A percentile compares a stretch with the other conserved stretches of the same genome.
These are phyloP conservation scores for Pteropus rufus DNA, from an alignment of 2,797 vertebrate genomes.

Conservation along the genomic window DNA sequence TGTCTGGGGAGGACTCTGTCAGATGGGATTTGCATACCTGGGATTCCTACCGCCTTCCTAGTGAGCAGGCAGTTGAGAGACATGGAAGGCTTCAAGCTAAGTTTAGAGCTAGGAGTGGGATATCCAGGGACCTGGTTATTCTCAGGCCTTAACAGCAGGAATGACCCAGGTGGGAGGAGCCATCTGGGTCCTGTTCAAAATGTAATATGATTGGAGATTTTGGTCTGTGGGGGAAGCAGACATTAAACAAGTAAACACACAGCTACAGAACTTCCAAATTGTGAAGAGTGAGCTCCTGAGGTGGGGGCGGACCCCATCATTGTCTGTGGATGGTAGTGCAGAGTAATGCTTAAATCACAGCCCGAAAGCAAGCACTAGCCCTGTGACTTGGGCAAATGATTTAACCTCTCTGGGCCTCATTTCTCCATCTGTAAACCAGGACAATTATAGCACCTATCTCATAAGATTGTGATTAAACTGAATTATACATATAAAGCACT, in stretches of 20 bases:
- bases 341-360: not conserved
- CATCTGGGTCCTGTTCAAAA: not conserved
- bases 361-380: not conserved
- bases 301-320: accelerated
- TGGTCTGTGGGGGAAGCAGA: not conserved
- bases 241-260: not conserved
- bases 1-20: not conserved
- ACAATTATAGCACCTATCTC: not conserved
- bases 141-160: not conserved
- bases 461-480: not conserved
- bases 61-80: not conserved
- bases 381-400: not conserved
- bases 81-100: not conserved
- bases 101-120: not conserved
- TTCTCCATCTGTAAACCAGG: not conserved
- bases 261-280: not conserved
- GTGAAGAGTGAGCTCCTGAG: not conserved
- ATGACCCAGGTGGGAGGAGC: not conserved
- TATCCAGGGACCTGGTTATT: not conserved
- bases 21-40: not conserved
- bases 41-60: not conserved
- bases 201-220: not conserved
- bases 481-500: not conserved
- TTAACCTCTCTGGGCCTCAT: not conserved
- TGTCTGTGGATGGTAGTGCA: not conserved